Evolutionary conservation across 2,113 vertebrate species (phyloP), one percentile per base, ranked within the genome.

Genomic region (Istiophorus platypterus): DNA sequence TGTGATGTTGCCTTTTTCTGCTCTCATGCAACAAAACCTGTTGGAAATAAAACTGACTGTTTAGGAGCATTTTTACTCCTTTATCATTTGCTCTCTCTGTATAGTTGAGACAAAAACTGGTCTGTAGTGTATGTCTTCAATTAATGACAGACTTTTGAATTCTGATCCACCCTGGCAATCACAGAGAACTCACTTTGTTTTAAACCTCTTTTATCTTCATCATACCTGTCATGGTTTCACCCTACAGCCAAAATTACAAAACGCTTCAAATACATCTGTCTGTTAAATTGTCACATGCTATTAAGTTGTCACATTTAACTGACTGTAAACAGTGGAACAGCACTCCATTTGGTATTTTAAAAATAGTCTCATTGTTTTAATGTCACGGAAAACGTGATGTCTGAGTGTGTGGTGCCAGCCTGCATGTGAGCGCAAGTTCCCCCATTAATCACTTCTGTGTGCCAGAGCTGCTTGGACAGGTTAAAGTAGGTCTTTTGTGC

Each of bases 401-500:
- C 27, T n/a, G 58, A 84, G 78, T 65, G 13, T 22, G 37, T 70
- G 49, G 39, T 78, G 47, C 29, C 58, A 0, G n/a, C 13, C 37
- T 80, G 67, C 86, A 18, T 81, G 83, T 69, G n/a, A 24, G 29
- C 74, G 51, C 80, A 87, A 78, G 14, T 29, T 54, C 22, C 18
- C 20, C n/a, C n/a, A n/a, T 64, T 52, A 84, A 86, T 79, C 62
- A 22, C 49, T 22, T 5, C 2, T 71, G 34, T 78, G 72, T 79
- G 81, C 72, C 81, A 80, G 59, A 31, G 49, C 78, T 75, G 56
- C 64, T 69, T 10, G 5, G 59, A 81, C 70, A 78, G 10, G 74
- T 71, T 71, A n/a, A 76, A 80, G 58, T 61, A 29, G 39, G 77
- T 77, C 37, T 27, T 80, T 78, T 76, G 72, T 82, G 77, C 73